Conservation (phyloP, 2,113 vertebrate genomes). For the Setophaga kirtlandii region DNA sequence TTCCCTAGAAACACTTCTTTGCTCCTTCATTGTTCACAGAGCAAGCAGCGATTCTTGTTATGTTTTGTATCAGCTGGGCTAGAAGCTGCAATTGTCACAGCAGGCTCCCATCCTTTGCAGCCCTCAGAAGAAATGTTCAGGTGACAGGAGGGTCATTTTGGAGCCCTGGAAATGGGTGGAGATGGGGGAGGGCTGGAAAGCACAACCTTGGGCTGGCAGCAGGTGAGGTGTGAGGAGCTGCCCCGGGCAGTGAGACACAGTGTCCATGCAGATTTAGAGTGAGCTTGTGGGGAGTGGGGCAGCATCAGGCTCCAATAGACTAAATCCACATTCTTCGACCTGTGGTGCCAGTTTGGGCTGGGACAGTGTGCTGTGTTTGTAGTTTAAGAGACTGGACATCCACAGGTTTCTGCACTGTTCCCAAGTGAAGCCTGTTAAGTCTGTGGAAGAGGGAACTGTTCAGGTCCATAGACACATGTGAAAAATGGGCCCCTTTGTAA, state of each 20-base stretch:
- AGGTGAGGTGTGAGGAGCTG: not conserved
- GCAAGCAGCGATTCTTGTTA: not conserved
- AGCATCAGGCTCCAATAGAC: not conserved
- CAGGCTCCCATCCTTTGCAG: not conserved
- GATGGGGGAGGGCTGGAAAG: not conserved
- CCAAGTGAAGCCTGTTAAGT: not conserved
- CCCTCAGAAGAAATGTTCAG: not conserved
- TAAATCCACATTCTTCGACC: not conserved
- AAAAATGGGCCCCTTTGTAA: not conserved
- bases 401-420: not conserved
- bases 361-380: not conserved
- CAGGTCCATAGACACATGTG: not conserved
- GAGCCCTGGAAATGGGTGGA: not conserved
- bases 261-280: fast-evolving
- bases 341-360: not conserved
- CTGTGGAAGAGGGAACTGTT: not conserved
- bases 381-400: not conserved
- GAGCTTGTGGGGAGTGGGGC: not conserved
- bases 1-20: not conserved
- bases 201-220: not conserved
- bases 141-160: not conserved
- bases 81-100: not conserved
- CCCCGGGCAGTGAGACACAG: not conserved
- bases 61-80: not conserved
- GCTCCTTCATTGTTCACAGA: not conserved